Evolutionary conservation across 2,888 invertebrate genomes (phyloP).

Genomic region (Drosophila lacicola): DNA sequence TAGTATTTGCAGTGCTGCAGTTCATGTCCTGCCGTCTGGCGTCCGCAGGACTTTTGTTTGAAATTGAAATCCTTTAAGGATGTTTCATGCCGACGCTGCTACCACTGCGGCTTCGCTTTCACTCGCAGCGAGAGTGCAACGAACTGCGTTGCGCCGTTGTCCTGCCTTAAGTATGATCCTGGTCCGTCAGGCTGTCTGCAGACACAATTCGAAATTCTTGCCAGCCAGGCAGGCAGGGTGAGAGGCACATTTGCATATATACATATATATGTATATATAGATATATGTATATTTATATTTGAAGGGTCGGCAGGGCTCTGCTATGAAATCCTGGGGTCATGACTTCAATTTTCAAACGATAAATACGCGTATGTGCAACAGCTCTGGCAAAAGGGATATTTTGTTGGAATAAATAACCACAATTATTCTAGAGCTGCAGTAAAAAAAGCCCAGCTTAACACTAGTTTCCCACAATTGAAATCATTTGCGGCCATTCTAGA

Average conservation of each 20-base stretch:
- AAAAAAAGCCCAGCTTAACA: conserved; percentile 2
- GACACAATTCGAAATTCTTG: conserved; percentile 22
- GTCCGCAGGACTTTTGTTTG: conserved; percentile 62
- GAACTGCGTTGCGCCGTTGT: conserved; percentile 51
- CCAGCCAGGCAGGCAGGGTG: conserved; percentile 3
- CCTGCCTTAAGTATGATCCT: conserved; percentile 41
- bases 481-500: conserved; percentile 44
- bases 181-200: conserved; percentile 47
- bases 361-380: conserved; percentile 41
- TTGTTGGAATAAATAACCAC: conserved; percentile 33
- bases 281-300: conserved; percentile 27
- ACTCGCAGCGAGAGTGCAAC: conserved; percentile 55
- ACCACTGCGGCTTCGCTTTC: conserved; percentile 26
- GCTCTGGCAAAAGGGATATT: conserved; percentile 11
- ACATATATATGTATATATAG: conserved; percentile 26
- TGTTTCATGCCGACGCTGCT: conserved; percentile 28
- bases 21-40: conserved; percentile 59
- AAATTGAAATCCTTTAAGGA: conserved; percentile 52
- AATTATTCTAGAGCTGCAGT: conserved; percentile 23
- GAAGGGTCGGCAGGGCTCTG: conserved; percentile 28
- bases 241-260: conserved; percentile 32
- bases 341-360: conserved; percentile 68
- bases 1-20: conserved; percentile 39
- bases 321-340: conserved; percentile 60
- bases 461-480: conserved; percentile 60